A percentile compares a stretch with the other conserved stretches of the same genome.
Evolutionary conservation across 1,140 invertebrate species (phyloP).

Genomic region (Lucilia cuprina): DNA sequence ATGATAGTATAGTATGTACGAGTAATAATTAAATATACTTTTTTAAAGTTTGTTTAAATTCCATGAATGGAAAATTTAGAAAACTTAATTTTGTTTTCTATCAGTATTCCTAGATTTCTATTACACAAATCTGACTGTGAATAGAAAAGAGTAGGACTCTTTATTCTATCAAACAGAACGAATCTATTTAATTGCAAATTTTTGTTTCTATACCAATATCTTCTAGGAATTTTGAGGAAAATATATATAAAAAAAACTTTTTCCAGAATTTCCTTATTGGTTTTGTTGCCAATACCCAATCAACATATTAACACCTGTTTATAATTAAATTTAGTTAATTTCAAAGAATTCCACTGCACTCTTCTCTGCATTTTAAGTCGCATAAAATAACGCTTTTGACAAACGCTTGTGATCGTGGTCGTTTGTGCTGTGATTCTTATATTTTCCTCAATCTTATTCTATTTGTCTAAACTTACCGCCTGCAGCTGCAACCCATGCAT

Average conservation of each 20-base stretch:
- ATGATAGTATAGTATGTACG: not conserved
- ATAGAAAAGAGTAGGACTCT: too few relatives aligned
- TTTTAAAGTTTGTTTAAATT: not conserved
- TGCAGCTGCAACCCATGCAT: conserved; percentile 22
- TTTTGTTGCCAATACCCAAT: not conserved
- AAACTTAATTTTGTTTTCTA: too few relatives aligned
- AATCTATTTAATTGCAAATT: not conserved
- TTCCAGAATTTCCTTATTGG: not conserved
- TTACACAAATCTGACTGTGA: too few relatives aligned
- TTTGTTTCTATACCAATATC: too few relatives aligned
- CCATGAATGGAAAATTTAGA: not conserved
- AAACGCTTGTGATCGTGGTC: not conserved
- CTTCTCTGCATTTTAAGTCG: too few relatives aligned
- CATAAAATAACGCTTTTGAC: not conserved
- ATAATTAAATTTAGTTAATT: not conserved
- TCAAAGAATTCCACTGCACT: not conserved
- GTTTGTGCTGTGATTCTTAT: not conserved
- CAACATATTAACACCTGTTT: conserved; percentile 2
- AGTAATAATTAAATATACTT: not conserved
- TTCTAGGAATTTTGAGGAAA: not conserved
- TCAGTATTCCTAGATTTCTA: too few relatives aligned
- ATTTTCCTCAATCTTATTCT: not conserved
- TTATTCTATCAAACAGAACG: not conserved
- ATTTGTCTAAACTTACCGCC: conserved; percentile 26
- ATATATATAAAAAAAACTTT: not conserved